These are phyloP conservation scores for Mormoops blainvillei DNA, from an alignment of 2,113 vertebrate genomes.

Conservation along the genomic window DNA sequence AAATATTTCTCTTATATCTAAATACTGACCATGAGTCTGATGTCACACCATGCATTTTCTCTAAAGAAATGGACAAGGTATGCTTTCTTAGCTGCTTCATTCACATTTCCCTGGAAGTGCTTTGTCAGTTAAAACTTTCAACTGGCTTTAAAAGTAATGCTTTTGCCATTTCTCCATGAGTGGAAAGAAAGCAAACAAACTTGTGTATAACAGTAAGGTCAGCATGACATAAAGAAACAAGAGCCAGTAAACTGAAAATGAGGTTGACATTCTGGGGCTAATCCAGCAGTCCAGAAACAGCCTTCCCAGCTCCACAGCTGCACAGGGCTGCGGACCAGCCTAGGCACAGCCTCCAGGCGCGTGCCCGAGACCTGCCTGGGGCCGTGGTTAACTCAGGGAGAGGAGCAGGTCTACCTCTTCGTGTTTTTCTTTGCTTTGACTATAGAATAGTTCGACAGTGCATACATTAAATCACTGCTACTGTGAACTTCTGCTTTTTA, in stretches of 20 bases:
- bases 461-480: neutral
- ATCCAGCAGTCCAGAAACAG: conserved; percentile 56
- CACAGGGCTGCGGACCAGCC: neutral
- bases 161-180: conserved; percentile 52
- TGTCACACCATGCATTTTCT: neutral
- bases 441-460: neutral
- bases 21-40: neutral
- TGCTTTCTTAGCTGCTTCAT: conserved; percentile 1
- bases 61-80: neutral
- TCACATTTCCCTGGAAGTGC: conserved; percentile 21
- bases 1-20: neutral
- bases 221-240: conserved; percentile 79
- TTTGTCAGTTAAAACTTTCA: conserved; percentile 42
- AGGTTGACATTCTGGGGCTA: conserved; percentile 70
- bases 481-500: neutral
- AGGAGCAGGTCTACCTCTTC: neutral
- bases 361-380: neutral
- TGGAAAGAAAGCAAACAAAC: conserved; percentile 75
- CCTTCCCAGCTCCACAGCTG: conserved; percentile 69
- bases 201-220: conserved; percentile 78
- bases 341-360: conserved; percentile 28
- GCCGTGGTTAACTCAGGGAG: neutral
- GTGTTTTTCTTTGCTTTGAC: neutral
- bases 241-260: conserved; percentile 76
- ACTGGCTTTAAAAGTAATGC: conserved; percentile 40